Base-by-base conservation (phyloP, 1,140 invertebrate species). In the Streblospio benedicti region DNA sequence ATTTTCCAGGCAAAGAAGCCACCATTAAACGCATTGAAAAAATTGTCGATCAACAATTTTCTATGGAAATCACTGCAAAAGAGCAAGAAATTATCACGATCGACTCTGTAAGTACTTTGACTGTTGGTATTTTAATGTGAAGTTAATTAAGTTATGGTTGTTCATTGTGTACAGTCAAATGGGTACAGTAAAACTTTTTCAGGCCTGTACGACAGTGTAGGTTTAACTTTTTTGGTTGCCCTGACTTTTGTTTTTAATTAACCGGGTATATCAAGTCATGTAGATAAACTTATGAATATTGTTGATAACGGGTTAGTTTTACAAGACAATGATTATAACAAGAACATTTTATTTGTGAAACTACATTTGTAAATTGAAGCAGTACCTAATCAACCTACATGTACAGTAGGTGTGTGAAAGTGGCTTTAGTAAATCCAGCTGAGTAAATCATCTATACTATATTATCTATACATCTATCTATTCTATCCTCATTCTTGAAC, bases 21-120 rank as follows among this genome's bases (percentile, higher is more conserved):
- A 71, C 71, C 9, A 65, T 67, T n/a, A 66, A 65, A 41, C 71
- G 69, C 59, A 74, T 74, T 45, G 56, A 67, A 33, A 56, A 61
- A 3, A 73, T 74, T 47, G 62, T 73, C 4, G n/a, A 50, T 20
- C 55, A 64, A 25, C 63, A 74, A 59, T 71, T 74, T 62, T 49
- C 52, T 5, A 49, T 59, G 12, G 72, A 73, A 57, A 50, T 71
- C 9, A 56, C 63, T 18, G 65, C 66, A 50, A 74, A 71, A 63
- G 69, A 74, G 49, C 38, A 49, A 6, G 72, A 74, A 62, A 55
- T 73, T 9, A 61, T 65, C 9, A 57, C 60, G 1, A 66, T 67
- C 35, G 71, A 71, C 59, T 65, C 71, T 66, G 72, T 74, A 61
- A 31, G 52, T 62, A 57, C 53, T 59, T 41, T 41, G n/a, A n/a